Evolutionary conservation across 2,888 invertebrate species (phyloP).

Genomic region (Coelopa pilipes): DNA sequence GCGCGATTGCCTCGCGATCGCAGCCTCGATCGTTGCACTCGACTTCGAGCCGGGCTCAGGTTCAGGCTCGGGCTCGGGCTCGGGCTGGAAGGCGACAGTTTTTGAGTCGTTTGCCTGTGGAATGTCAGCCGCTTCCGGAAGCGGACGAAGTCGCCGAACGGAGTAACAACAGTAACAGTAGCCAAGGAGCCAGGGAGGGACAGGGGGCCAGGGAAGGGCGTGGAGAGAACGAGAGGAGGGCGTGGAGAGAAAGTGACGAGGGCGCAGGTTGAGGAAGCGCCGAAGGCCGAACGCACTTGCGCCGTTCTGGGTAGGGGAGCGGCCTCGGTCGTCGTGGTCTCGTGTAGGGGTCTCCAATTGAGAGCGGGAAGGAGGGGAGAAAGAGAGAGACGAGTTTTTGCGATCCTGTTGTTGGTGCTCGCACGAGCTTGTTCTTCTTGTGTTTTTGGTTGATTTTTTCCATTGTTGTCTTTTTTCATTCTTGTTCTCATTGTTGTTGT

Average conservation of each 20-base stretch:
- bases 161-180: constrained; percentile 44
- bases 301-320: neutral
- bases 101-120: neutral
- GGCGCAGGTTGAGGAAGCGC: neutral
- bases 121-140: neutral
- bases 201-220: neutral
- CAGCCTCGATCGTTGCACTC: constrained; percentile 16
- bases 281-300: neutral
- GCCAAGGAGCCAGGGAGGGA: constrained; percentile 28
- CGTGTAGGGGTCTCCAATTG: too few species aligned
- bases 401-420: too few species aligned
- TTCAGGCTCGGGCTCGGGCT: neutral
- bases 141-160: too few species aligned
- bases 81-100: too few species aligned
- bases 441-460: too few species aligned
- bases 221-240: neutral
- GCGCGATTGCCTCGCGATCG: constrained; percentile 10
- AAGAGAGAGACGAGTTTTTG: too few species aligned
- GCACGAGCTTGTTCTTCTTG: too few species aligned
- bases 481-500: too few species aligned
- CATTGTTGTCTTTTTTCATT: too few species aligned
- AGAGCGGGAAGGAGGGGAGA: too few species aligned
- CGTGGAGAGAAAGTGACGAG: neutral
- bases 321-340: too few species aligned
- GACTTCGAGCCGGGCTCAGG: neutral